Evolutionary conservation across 1,140 invertebrate genomes (phyloP).

Genomic region (Pseudachorutes palmiensis): DNA sequence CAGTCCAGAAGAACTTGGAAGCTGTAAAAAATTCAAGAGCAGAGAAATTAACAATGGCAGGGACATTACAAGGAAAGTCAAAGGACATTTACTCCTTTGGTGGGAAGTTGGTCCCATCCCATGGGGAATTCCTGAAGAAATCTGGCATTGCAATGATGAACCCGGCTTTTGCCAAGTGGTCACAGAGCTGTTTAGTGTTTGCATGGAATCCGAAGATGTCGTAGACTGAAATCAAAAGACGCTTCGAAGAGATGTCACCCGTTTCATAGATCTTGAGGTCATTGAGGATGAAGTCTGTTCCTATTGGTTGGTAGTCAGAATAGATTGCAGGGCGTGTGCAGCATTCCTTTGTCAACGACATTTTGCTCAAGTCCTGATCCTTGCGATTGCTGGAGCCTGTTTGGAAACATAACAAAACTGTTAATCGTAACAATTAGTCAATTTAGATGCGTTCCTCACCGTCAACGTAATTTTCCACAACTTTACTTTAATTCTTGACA

Average conservation of each 20-base stretch:
- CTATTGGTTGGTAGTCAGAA: slow-evolving; percentile 18
- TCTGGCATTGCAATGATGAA: slow-evolving; percentile 18
- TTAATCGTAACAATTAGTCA: no score
- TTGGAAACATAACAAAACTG: not conserved
- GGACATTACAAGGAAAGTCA: not conserved
- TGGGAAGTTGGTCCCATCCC: slow-evolving; percentile 3
- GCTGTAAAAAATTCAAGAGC: slow-evolving; percentile 9
- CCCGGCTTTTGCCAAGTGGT: slow-evolving; percentile 16
- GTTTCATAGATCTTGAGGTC: slow-evolving; percentile 23
- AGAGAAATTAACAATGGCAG: not conserved
- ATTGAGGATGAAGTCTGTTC: not conserved
- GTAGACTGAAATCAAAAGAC: slow-evolving; percentile 18
- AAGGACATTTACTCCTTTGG: slow-evolving; percentile 14
- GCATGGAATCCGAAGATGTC: slow-evolving; percentile 28
- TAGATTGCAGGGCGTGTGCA: slow-evolving; percentile 12
- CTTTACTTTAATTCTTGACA: no score
- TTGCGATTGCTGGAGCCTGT: not conserved
- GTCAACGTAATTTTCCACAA: no score
- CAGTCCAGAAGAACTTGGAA: slow-evolving; percentile 7
- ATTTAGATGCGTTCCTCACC: not conserved
- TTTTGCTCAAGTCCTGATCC: not conserved
- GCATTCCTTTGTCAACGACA: slow-evolving; percentile 15
- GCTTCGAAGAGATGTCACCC: slow-evolving; percentile 7
- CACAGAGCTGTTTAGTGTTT: slow-evolving; percentile 18
- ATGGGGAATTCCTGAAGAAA: slow-evolving; percentile 15